Conservation (phyloP, 2,888 invertebrate species). For the Halictus quadricinctus region DNA sequence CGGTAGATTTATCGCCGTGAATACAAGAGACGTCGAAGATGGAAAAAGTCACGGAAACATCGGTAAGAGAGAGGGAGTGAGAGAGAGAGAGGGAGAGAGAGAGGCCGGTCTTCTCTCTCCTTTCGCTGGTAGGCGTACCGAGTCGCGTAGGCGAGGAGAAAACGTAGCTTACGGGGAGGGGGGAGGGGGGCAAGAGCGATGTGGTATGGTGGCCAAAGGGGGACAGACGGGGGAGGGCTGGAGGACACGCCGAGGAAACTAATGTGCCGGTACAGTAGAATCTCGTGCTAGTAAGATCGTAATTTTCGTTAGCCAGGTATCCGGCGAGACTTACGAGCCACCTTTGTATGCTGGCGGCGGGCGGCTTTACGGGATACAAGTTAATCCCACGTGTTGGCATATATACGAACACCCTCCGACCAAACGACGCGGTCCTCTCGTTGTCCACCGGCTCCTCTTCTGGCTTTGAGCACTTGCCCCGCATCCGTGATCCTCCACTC, state of each 20-base stretch:
- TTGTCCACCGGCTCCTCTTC: constrained; percentile 34
- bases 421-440: constrained; percentile 47
- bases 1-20: constrained; percentile 68
- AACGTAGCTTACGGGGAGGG: constrained; percentile 33
- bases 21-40: constrained; percentile 34
- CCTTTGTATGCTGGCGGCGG: constrained; percentile 76
- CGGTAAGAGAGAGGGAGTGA: no score
- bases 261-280: constrained; percentile 67
- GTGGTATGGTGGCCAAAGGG: not conserved
- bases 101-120: constrained; percentile 58
- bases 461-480: constrained; percentile 23
- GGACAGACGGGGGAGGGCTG: not conserved
- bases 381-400: constrained; percentile 77
- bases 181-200: not conserved
- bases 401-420: constrained; percentile 67
- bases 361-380: constrained; percentile 78
- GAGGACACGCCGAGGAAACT: constrained; percentile 58
- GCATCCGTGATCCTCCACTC: constrained; percentile 13
- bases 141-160: constrained; percentile 70
- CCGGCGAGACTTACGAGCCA: constrained; percentile 77
- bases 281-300: constrained; percentile 77
- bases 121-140: constrained; percentile 67
- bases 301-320: constrained; percentile 79
- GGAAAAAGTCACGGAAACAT: constrained; percentile 26
- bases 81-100: constrained; percentile 7